Percentiles rank a stretch among this genome's conserved stretches.
Evolutionary conservation across 2,888 invertebrate genomes (phyloP).

Genomic region (Nudaria mundana): DNA sequence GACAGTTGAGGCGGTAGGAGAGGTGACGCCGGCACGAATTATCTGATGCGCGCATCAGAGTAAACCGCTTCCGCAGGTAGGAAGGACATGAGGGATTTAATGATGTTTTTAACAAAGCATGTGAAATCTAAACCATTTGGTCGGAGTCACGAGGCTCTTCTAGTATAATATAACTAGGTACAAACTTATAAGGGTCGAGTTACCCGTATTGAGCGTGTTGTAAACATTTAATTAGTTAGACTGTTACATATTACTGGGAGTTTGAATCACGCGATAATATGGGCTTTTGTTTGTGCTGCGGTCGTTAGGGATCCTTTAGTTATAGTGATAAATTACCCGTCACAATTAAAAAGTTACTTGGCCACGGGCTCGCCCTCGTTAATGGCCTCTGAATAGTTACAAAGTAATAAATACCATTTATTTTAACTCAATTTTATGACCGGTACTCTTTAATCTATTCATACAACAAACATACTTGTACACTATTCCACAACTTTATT

Average conservation of each 20-base stretch:
- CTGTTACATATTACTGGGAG: conserved; percentile 55
- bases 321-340: conserved; percentile 58
- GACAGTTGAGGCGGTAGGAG: too few relatives aligned
- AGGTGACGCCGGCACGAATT: too few relatives aligned
- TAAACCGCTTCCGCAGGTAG: too few relatives aligned
- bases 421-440: background rate
- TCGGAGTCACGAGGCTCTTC: too few relatives aligned
- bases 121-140: too few relatives aligned
- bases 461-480: too few relatives aligned
- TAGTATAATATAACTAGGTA: too few relatives aligned
- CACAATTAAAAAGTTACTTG: conserved; percentile 40
- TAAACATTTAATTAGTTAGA: conserved; percentile 69
- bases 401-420: too few relatives aligned
- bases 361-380: conserved; percentile 20
- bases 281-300: conserved; percentile 46
- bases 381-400: conserved; percentile 26
- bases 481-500: too few relatives aligned
- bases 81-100: too few relatives aligned
- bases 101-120: too few relatives aligned
- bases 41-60: too few relatives aligned
- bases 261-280: conserved; percentile 57
- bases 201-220: conserved; percentile 21
- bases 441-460: background rate
- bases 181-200: conserved; percentile 24
- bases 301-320: conserved; percentile 40